phyloP scores from a whole-genome alignment of 2,888 invertebrate genomes.

The Erebia epiphron region DNA sequence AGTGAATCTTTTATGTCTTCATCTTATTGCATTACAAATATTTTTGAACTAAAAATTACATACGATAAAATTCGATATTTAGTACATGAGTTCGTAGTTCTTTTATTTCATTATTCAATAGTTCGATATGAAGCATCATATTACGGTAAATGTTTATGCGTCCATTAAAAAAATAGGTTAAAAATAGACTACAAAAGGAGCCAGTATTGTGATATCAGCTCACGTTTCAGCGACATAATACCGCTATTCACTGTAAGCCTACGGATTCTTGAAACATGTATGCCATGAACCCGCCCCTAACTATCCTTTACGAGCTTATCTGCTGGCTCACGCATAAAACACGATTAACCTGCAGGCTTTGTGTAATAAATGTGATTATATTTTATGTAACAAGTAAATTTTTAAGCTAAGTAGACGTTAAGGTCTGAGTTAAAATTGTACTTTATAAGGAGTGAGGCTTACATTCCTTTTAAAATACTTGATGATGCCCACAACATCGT shows the following conservation, averaged over 20 bases:
- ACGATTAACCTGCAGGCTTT: conserved; percentile 29
- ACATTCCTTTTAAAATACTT: too few relatives aligned
- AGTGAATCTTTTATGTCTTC: too few relatives aligned
- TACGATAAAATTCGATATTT: too few relatives aligned
- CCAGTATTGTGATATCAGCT: conserved; percentile 16
- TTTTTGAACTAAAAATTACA: too few relatives aligned
- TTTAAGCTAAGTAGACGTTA: not conserved
- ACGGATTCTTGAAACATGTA: conserved; percentile 29
- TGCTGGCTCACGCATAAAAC: conserved; percentile 28
- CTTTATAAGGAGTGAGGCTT: not conserved
- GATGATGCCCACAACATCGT: too few relatives aligned
- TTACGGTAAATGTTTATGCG: conserved; percentile 14
- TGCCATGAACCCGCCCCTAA: conserved; percentile 26
- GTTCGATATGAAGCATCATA: not conserved
- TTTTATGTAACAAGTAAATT: not conserved
- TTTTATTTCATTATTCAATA: too few relatives aligned
- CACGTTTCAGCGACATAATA: conserved; percentile 31
- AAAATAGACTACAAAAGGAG: not conserved
- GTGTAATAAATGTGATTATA: conserved; percentile 7
- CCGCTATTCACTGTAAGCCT: conserved; percentile 32
- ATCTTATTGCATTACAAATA: too few relatives aligned
- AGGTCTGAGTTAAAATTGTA: not conserved
- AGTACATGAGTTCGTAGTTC: too few relatives aligned
- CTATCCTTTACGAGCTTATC: conserved; percentile 29
- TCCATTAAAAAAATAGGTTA: not conserved